Percentiles rank a stretch among this genome's conserved stretches.
Conservation (phyloP, 2,888 invertebrate genomes). For the Lathronympha strigana region DNA sequence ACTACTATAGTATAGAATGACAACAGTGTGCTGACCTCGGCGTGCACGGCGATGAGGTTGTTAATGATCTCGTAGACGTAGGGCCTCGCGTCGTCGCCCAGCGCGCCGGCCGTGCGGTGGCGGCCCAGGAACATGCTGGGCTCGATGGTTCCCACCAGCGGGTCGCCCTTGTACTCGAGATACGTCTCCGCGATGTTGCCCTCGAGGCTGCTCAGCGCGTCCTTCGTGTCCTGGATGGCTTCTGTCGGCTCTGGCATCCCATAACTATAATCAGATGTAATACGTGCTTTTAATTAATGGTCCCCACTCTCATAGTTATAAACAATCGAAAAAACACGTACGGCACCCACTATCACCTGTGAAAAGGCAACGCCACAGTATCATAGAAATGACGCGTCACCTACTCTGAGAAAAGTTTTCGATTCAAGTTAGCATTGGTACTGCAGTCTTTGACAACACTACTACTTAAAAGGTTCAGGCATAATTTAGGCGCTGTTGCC, state of each 20-base stretch:
- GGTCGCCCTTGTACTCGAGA: slow-evolving; percentile 96
- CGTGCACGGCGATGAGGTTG: slow-evolving; percentile 91
- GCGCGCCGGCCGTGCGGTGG: slow-evolving; percentile 91
- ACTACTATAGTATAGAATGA: not conserved
- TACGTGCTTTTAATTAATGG: not conserved
- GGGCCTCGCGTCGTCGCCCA: slow-evolving; percentile 91
- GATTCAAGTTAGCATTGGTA: too few relatives aligned
- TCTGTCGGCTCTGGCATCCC: slow-evolving; percentile 90
- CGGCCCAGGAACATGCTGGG: slow-evolving; percentile 97
- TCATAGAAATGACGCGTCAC: too few relatives aligned
- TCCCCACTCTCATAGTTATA: not conserved
- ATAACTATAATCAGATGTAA: slow-evolving; percentile 65
- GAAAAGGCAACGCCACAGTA: too few relatives aligned
- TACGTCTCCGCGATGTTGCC: slow-evolving; percentile 90
- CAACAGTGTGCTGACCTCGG: slow-evolving; percentile 82
- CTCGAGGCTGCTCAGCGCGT: slow-evolving; percentile 85
- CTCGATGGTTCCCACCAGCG: slow-evolving; percentile 97
- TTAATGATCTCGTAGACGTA: slow-evolving; percentile 95
- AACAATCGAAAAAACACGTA: too few relatives aligned
- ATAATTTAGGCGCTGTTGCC: not conserved
- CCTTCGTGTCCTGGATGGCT: slow-evolving; percentile 88
- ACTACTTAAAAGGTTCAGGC: not conserved
- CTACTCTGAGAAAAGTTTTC: too few relatives aligned
- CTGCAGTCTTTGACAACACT: too few relatives aligned
- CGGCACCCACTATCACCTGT: too few relatives aligned